Evolutionary conservation across 2,888 invertebrate species (phyloP).

Genomic region (Osmoderma eremita): DNA sequence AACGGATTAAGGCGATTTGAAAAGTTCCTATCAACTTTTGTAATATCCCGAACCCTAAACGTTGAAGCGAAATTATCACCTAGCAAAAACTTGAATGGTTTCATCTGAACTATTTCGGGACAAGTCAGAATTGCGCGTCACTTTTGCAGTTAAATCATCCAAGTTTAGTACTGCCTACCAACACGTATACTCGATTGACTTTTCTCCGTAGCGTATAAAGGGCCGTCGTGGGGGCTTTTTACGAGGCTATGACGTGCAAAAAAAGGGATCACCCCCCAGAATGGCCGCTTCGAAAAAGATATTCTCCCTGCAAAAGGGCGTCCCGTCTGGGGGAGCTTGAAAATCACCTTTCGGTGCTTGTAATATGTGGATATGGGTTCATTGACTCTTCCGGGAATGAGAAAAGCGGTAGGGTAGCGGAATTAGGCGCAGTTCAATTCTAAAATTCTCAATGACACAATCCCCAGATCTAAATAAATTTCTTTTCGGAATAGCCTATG

Average conservation of each 20-base stretch:
- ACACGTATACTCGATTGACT: conserved; percentile 22
- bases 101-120: too few relatives aligned
- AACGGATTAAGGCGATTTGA: too few relatives aligned
- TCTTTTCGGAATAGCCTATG: background rate
- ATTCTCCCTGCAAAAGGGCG: conserved; percentile 14
- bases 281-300: conserved; percentile 7
- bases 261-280: conserved; percentile 11
- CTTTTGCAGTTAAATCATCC: too few relatives aligned
- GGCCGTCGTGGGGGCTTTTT: conserved; percentile 18
- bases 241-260: conserved; percentile 14
- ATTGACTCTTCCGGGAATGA: background rate
- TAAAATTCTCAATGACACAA: background rate
- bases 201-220: conserved; percentile 5
- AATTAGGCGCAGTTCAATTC: background rate
- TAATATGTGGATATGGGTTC: conserved; percentile 16
- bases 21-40: too few relatives aligned
- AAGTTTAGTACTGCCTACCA: too few relatives aligned
- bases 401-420: background rate
- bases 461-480: too few relatives aligned
- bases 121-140: too few relatives aligned
- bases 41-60: too few relatives aligned
- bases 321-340: background rate
- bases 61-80: too few relatives aligned
- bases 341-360: conserved; percentile 6
- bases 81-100: too few relatives aligned